A percentile compares a stretch with the other conserved stretches of the same genome.
Evolutionary conservation across 2,113 vertebrate species (phyloP).

Genomic region (Melanerpes aurifrons): DNA sequence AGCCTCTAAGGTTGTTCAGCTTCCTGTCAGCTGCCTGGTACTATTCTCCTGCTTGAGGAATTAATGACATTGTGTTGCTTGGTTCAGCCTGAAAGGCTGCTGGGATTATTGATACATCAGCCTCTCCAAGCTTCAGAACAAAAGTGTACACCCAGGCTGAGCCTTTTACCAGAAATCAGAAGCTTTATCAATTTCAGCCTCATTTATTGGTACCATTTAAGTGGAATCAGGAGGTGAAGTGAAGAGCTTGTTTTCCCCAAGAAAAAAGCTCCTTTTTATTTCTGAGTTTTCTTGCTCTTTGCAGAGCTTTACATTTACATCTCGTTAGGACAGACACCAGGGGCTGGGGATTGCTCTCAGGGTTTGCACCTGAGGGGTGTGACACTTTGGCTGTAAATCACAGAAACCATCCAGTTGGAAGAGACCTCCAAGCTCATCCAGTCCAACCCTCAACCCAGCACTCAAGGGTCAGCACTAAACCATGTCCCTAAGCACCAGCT

Average conservation of each 20-base stretch:
- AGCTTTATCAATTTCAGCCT: background rate
- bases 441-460: too few relatives aligned
- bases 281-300: background rate
- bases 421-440: too few relatives aligned
- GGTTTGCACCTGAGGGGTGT: background rate
- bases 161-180: background rate
- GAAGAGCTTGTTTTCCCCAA: background rate
- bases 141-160: background rate
- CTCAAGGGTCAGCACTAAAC: too few relatives aligned
- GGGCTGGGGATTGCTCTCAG: background rate
- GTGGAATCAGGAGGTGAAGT: background rate
- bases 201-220: background rate
- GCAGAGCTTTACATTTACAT: background rate
- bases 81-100: background rate
- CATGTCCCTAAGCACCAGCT: too few relatives aligned
- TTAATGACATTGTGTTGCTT: background rate
- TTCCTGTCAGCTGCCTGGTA: background rate
- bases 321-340: background rate
- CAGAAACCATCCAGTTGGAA: too few relatives aligned
- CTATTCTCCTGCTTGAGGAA: background rate
- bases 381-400: background rate
- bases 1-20: background rate
- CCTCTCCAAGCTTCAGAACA: background rate
- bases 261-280: background rate
- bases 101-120: background rate